These are phyloP conservation scores for Corydoras maculifer DNA, from an alignment of 2,113 vertebrate species.

Conservation along the genomic window DNA sequence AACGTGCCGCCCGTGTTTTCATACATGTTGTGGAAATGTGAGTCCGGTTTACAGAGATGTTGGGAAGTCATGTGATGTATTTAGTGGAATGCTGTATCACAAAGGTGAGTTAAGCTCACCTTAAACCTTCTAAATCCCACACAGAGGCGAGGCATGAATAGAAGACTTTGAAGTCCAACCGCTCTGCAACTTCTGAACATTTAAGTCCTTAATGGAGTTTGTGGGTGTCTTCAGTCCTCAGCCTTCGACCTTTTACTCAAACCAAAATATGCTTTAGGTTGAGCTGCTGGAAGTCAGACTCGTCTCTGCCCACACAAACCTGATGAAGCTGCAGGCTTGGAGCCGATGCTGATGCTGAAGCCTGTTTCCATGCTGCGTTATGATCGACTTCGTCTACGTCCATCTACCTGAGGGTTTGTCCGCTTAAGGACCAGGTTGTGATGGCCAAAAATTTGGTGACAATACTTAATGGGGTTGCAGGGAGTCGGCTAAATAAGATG, in stretches of 20 bases:
- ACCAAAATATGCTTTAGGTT: slow-evolving; percentile 10
- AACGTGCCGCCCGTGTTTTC: too few species aligned
- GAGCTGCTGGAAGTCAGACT: neutral
- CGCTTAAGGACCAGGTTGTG: slow-evolving; percentile 15
- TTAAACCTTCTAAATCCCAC: neutral
- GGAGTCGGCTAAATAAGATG: slow-evolving; percentile 3
- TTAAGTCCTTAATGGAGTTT: slow-evolving; percentile 12
- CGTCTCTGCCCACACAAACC: slow-evolving; percentile 8
- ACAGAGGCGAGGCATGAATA: neutral
- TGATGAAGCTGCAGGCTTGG: slow-evolving; percentile 10
- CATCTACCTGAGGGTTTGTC: slow-evolving; percentile 19
- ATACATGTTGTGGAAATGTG: too few species aligned
- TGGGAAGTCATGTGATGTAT: too few species aligned
- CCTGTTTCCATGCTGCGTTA: neutral
- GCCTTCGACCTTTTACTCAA: slow-evolving; percentile 3
- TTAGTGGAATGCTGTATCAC: neutral
- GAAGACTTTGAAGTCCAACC: slow-evolving; percentile 8
- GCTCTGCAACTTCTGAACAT: neutral
- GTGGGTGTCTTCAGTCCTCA: neutral
- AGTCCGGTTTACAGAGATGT: too few species aligned
- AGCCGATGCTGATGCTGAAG: slow-evolving; percentile 7
- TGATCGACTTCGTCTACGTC: slow-evolving; percentile 6
- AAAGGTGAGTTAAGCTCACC: neutral
- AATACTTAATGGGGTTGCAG: neutral
- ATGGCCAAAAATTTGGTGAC: slow-evolving; percentile 2